Percentiles rank a stretch among this genome's conserved stretches.
phyloP scores from a whole-genome alignment of 2,888 invertebrate genomes.

The Amorpha juglandis region DNA sequence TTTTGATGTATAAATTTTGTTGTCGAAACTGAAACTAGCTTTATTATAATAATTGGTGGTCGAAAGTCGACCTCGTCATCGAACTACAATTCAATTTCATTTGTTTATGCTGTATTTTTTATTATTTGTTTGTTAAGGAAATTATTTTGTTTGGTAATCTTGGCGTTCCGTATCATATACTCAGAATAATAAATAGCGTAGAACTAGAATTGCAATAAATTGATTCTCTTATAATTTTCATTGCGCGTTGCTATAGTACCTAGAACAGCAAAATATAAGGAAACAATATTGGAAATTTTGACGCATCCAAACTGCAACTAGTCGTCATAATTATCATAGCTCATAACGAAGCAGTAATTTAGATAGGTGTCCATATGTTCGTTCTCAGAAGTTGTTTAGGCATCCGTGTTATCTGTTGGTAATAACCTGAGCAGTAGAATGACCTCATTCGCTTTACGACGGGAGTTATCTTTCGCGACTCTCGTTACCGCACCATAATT shows the following conservation, averaged over 20 bases:
- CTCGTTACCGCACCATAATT: conserved; percentile 6
- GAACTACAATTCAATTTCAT: too few species aligned
- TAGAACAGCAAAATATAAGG: too few species aligned
- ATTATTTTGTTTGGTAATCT: too few species aligned
- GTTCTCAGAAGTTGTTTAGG: conserved; percentile 9
- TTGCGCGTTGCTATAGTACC: too few species aligned
- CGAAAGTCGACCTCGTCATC: too few species aligned
- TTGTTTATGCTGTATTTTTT: too few species aligned
- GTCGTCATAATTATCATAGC: background rate
- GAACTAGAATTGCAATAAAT: too few species aligned
- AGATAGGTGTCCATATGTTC: conserved; percentile 15
- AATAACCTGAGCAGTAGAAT: conserved; percentile 9
- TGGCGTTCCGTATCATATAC: too few species aligned
- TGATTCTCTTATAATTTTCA: too few species aligned
- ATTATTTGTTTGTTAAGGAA: too few species aligned
- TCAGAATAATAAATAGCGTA: too few species aligned
- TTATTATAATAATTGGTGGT: background rate
- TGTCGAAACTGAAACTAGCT: background rate
- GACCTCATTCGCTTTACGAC: conserved; percentile 24
- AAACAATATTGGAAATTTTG: background rate
- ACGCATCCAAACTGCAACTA: background rate
- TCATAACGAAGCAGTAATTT: conserved; percentile 5
- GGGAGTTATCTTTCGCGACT: conserved; percentile 21
- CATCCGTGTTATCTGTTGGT: conserved; percentile 5
- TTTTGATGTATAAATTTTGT: background rate